These are phyloP conservation scores for Lepidocolaptes lacrymiger DNA, from an alignment of 2,797 vertebrate species.

Conservation along the genomic window DNA sequence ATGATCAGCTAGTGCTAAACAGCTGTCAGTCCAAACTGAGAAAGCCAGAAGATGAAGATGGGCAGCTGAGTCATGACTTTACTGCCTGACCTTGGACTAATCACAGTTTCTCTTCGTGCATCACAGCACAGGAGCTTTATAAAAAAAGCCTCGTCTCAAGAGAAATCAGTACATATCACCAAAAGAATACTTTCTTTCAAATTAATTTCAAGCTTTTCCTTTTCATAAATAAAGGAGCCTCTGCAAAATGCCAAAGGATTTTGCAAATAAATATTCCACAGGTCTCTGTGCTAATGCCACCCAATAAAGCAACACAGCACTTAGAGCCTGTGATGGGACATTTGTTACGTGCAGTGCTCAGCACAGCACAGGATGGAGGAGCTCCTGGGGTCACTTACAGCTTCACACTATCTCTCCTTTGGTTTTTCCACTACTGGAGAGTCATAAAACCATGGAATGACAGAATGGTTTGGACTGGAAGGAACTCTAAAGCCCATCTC, in stretches of 20 bases:
- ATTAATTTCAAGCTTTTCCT: background rate
- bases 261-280: background rate
- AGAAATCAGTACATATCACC: background rate
- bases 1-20: background rate
- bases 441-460: background rate
- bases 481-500: background rate
- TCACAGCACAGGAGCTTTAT: background rate
- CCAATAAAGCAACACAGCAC: accelerated
- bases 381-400: background rate
- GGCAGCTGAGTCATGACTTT: background rate
- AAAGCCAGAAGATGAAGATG: background rate
- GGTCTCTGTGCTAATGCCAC: background rate
- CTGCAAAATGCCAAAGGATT: background rate
- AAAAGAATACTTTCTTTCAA: background rate
- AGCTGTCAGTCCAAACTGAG: background rate
- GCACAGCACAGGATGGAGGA: background rate
- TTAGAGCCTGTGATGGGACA: background rate
- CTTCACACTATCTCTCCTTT: background rate
- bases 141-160: background rate
- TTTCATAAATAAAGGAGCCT: background rate
- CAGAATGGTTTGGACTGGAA: background rate
- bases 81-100: background rate
- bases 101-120: background rate
- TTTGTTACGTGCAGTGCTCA: accelerated
- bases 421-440: background rate